Evolutionary conservation across 2,888 invertebrate genomes (phyloP).

Genomic region (Drosophila mimica): DNA sequence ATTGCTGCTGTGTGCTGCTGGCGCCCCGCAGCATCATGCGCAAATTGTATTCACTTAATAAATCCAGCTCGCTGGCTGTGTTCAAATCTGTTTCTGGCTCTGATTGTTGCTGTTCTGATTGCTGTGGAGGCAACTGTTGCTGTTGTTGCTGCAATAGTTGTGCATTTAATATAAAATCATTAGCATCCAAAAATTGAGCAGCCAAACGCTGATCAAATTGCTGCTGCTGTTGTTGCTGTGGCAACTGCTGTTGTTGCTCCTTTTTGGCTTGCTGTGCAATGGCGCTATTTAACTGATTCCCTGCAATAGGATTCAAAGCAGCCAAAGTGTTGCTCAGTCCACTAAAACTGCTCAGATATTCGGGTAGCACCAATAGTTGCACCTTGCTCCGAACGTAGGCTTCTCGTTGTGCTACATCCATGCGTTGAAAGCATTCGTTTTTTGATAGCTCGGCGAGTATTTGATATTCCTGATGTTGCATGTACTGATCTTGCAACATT

Average conservation of each 20-base stretch:
- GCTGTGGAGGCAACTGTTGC: slow-evolving; percentile 2
- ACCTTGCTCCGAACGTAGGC: slow-evolving; percentile 81
- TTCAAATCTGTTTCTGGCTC: slow-evolving; percentile 14
- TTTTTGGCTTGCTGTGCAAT: slow-evolving; percentile 78
- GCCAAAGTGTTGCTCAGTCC: slow-evolving; percentile 80
- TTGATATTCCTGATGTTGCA: slow-evolving; percentile 82
- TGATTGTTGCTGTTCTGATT: slow-evolving; percentile 12
- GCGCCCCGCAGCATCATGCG: slow-evolving; percentile 75
- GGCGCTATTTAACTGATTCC: slow-evolving; percentile 76
- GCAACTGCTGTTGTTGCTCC: slow-evolving; percentile 63
- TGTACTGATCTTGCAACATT: slow-evolving; percentile 82
- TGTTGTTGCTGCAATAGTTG: slow-evolving; percentile 56
- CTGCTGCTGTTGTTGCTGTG: slow-evolving; percentile 65
- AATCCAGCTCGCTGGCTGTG: slow-evolving; percentile 57
- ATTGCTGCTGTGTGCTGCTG: not conserved
- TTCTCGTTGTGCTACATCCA: slow-evolving; percentile 79
- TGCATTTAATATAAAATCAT: slow-evolving; percentile 73
- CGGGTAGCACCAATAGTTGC: slow-evolving; percentile 80
- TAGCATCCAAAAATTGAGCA: slow-evolving; percentile 64
- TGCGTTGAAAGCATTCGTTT: slow-evolving; percentile 80
- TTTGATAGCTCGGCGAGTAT: slow-evolving; percentile 78
- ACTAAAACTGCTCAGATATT: slow-evolving; percentile 81
- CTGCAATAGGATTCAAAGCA: slow-evolving; percentile 78
- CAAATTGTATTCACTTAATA: slow-evolving; percentile 80
- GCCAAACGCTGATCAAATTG: slow-evolving; percentile 47